Conservation (phyloP, 1,140 invertebrate genomes). For the Globodera rostochiensis region DNA sequence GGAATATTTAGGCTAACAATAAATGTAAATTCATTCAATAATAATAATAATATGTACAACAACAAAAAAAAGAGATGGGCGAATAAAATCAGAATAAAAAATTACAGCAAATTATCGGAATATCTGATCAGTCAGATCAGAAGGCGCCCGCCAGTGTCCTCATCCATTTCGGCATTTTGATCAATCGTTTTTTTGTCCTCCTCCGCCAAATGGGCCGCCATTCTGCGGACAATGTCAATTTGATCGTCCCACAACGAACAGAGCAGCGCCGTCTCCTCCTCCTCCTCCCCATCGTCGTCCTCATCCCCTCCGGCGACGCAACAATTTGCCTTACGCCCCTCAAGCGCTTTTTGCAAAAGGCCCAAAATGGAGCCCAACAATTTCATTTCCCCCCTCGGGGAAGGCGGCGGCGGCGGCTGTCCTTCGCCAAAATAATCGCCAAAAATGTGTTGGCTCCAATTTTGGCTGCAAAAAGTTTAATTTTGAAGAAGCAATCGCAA, state of each 20-base stretch:
- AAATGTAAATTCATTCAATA: no score
- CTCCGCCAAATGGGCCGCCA: not conserved
- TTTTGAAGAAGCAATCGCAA: slow-evolving; percentile 5
- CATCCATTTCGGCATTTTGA: not conserved
- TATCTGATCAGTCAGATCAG: not conserved
- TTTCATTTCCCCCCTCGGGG: not conserved
- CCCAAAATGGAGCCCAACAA: slow-evolving; percentile 18
- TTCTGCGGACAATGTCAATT: not conserved
- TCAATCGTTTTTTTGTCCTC: no score
- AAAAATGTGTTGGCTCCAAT: slow-evolving; percentile 30
- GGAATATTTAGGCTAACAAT: no score
- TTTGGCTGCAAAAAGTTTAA: slow-evolving; percentile 7
- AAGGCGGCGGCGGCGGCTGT: not conserved
- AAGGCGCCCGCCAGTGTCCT: not conserved
- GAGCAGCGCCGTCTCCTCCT: not conserved
- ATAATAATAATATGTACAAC: no score
- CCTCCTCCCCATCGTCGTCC: not conserved
- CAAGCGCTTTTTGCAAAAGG: slow-evolving; percentile 12
- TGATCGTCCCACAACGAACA: not conserved
- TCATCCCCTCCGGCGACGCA: not conserved
- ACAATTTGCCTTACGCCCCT: not conserved
- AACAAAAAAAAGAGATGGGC: no score
- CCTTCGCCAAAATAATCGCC: slow-evolving; percentile 3
- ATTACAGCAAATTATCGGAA: no score
- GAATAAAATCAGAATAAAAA: no score